Evolutionary conservation across 2,888 invertebrate genomes (phyloP).

Genomic region (Malachius bipustulatus): DNA sequence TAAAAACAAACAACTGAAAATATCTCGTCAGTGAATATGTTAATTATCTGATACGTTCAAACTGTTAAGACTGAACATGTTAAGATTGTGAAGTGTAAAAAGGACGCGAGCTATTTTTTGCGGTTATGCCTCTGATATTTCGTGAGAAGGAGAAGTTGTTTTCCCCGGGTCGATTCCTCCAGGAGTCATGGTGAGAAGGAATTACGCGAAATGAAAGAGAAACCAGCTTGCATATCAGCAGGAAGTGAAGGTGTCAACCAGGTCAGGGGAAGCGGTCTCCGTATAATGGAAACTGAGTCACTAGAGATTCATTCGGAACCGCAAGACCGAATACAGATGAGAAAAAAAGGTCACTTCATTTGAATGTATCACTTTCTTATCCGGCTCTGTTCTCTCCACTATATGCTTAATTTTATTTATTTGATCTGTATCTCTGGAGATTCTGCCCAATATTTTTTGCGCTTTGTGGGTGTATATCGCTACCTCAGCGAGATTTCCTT

Average conservation of each 20-base stretch:
- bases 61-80: no score
- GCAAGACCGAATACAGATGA: constrained; percentile 19
- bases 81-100: no score
- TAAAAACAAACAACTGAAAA: no score
- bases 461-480: background rate
- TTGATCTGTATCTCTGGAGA: constrained; percentile 16
- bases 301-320: constrained; percentile 20
- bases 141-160: no score
- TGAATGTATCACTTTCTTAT: constrained; percentile 20
- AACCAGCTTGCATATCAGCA: constrained; percentile 18
- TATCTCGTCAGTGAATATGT: no score
- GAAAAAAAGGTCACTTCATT: constrained; percentile 19
- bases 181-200: constrained; percentile 3
- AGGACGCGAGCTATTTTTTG: no score
- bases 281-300: constrained; percentile 19
- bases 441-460: constrained; percentile 2
- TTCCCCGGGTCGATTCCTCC: no score
- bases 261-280: constrained; percentile 18
- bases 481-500: background rate
- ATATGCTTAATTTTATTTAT: constrained; percentile 20
- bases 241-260: constrained; percentile 19
- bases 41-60: no score
- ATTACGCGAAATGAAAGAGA: constrained; percentile 11
- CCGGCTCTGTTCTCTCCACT: constrained; percentile 11
- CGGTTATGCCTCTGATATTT: no score